These are phyloP conservation scores for Temnothorax unifasciatus DNA, from an alignment of 2,888 invertebrate species.

Conservation along the genomic window DNA sequence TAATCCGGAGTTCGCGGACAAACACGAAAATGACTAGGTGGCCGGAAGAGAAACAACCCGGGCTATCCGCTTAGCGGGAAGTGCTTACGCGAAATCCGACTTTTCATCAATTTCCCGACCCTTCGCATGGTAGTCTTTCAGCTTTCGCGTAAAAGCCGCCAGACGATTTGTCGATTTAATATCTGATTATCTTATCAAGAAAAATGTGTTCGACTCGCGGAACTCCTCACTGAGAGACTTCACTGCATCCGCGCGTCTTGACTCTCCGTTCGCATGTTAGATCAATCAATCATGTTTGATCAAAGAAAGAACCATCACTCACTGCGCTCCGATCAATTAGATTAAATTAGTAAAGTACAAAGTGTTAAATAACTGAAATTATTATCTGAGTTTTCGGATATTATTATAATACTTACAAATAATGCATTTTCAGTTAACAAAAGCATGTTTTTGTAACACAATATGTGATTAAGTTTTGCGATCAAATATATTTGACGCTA, in stretches of 20 bases:
- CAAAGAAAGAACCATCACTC: neutral
- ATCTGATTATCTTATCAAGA: conserved; percentile 20
- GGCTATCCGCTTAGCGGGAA: conserved; percentile 69
- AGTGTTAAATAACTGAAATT: neutral
- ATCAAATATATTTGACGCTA: neutral
- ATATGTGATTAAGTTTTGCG: neutral
- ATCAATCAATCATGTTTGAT: neutral
- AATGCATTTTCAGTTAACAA: neutral
- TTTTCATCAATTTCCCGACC: conserved; percentile 70
- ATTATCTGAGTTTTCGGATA: neutral
- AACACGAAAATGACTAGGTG: conserved; percentile 66
- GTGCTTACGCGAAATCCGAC: conserved; percentile 69
- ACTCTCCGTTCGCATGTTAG: neutral
- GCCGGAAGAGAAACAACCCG: conserved; percentile 57
- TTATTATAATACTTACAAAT: neutral
- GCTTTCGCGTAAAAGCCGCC: neutral
- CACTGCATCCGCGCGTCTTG: neutral
- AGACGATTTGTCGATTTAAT: conserved; percentile 30
- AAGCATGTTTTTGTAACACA: neutral
- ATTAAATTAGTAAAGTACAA: neutral
- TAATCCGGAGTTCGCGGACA: conserved; percentile 68
- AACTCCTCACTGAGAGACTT: neutral
- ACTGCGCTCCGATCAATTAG: neutral
- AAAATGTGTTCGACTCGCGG: conserved; percentile 3
- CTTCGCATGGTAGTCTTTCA: neutral